These are phyloP conservation scores for Glomeris marginata DNA, from an alignment of 2,888 invertebrate species.

Conservation along the genomic window DNA sequence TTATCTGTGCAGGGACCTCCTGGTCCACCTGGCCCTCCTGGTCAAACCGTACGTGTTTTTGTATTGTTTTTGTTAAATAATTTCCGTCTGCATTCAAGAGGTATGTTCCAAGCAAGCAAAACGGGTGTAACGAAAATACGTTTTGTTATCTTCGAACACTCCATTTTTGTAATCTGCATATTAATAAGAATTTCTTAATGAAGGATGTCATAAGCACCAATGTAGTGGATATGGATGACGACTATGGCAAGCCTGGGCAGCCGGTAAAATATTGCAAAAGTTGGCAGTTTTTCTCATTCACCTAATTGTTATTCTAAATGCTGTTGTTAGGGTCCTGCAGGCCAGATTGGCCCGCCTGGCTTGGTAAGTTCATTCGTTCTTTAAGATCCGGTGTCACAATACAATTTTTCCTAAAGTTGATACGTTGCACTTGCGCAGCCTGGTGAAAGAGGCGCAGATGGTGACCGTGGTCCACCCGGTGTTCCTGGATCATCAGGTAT, in stretches of 20 bases:
- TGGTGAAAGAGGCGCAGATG: constrained; percentile 41
- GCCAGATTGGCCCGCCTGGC: neutral
- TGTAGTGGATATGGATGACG: constrained; percentile 6
- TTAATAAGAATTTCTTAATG: neutral
- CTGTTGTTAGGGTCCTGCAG: neutral
- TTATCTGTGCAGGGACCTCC: constrained; percentile 25
- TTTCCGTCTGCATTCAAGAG: neutral
- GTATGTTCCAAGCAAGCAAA: too few species aligned
- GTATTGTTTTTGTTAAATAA: neutral
- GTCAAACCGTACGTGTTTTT: constrained; percentile 16
- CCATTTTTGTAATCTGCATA: neutral
- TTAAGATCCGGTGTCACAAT: too few species aligned
- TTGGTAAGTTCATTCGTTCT: neutral
- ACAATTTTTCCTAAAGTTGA: too few species aligned
- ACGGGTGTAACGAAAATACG: too few species aligned
- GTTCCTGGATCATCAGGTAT: constrained; percentile 42
- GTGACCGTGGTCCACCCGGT: constrained; percentile 37
- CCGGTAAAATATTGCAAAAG: constrained; percentile 2
- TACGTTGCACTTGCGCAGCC: constrained; percentile 31
- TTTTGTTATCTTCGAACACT: too few species aligned
- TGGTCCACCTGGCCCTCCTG: constrained; percentile 26
- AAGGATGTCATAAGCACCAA: constrained; percentile 1
- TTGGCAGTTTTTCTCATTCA: neutral
- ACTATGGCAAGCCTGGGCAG: constrained; percentile 7
- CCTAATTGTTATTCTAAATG: neutral